These are phyloP conservation scores for Stigmatopora argus DNA, from an alignment of 2,113 vertebrate species.

Conservation along the genomic window DNA sequence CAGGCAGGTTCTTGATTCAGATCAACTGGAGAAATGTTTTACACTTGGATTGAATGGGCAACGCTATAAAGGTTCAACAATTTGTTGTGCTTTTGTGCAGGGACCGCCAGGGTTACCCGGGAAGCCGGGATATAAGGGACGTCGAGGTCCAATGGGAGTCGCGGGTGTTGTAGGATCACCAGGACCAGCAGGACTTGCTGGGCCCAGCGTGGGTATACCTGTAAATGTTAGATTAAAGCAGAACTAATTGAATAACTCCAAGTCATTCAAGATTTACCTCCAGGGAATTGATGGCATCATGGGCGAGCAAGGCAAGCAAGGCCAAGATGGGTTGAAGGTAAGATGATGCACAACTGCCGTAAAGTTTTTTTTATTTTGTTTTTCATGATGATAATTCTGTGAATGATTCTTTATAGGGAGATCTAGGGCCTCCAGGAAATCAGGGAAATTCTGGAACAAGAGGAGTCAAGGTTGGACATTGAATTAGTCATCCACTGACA, in stretches of 20 bases:
- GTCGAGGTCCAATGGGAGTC: slow-evolving; percentile 54
- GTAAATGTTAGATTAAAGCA: not conserved
- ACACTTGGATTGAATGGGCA: not conserved
- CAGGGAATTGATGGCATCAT: slow-evolving; percentile 69
- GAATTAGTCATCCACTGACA: not conserved
- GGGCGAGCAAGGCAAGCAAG: slow-evolving; percentile 68
- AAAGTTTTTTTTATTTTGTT: not conserved
- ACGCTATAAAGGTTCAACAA: not conserved
- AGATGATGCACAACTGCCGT: not conserved
- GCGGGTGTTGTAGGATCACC: slow-evolving; percentile 52
- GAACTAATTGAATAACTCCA: not conserved
- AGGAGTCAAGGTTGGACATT: slow-evolving; percentile 62
- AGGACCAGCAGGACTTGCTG: slow-evolving; percentile 56
- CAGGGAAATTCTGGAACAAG: slow-evolving; percentile 56
- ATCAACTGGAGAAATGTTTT: not conserved
- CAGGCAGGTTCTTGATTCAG: slow-evolving; percentile 29
- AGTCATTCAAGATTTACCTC: not conserved
- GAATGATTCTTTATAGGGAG: slow-evolving; percentile 50
- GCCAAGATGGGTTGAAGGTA: slow-evolving; percentile 68
- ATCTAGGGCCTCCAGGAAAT: slow-evolving; percentile 53
- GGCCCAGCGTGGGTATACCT: slow-evolving; percentile 52
- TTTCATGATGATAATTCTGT: not conserved
- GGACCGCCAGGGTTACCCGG: slow-evolving; percentile 62
- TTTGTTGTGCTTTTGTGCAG: slow-evolving; percentile 37
- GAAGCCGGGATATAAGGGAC: slow-evolving; percentile 58